These are phyloP conservation scores for Lepidurus couesii DNA, from an alignment of 1,140 invertebrate species.

Conservation along the genomic window DNA sequence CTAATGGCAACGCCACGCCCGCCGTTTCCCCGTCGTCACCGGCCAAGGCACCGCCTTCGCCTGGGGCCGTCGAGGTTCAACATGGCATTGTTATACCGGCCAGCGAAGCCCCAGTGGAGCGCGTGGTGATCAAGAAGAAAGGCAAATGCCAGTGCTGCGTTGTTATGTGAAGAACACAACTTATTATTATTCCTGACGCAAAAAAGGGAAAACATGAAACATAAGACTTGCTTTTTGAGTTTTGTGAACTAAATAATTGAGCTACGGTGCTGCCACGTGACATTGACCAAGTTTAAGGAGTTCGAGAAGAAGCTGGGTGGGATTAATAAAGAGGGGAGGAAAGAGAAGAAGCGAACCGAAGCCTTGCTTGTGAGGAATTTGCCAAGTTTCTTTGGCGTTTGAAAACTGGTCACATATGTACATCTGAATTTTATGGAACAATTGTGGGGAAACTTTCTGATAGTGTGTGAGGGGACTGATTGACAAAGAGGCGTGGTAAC, in stretches of 20 bases:
- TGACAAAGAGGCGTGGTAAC: background rate
- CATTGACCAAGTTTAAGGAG: background rate
- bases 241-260: background rate
- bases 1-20: slow-evolving; percentile 43
- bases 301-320: background rate
- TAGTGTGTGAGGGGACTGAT: background rate
- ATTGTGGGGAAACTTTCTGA: background rate
- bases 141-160: slow-evolving; percentile 84
- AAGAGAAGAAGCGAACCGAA: background rate
- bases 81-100: slow-evolving; percentile 61
- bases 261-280: slow-evolving; percentile 1
- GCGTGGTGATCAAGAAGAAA: slow-evolving; percentile 81
- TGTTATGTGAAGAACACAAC: slow-evolving; percentile 59
- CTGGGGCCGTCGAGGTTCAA: slow-evolving; percentile 62
- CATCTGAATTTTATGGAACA: background rate
- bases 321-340: background rate
- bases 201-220: background rate
- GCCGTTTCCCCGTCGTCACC: slow-evolving; percentile 39
- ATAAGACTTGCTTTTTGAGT: background rate
- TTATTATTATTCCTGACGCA: background rate
- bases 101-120: slow-evolving; percentile 67
- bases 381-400: background rate
- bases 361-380: background rate
- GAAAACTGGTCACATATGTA: background rate
- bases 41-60: slow-evolving; percentile 41